These are phyloP conservation scores for Trilocha varians DNA, from an alignment of 2,888 invertebrate species.

Conservation along the genomic window DNA sequence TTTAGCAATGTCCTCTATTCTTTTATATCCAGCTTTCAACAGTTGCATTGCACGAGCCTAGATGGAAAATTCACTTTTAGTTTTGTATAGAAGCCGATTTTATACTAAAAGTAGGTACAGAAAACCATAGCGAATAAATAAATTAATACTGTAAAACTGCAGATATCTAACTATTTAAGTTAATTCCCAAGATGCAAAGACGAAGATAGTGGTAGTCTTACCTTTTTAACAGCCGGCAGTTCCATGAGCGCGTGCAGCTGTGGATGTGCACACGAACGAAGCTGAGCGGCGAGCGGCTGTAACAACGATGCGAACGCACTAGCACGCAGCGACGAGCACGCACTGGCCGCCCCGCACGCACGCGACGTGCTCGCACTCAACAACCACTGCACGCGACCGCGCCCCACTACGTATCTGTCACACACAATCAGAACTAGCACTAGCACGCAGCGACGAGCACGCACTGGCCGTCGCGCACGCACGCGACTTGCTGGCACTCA, in stretches of 20 bases:
- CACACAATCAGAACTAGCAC: too few relatives aligned
- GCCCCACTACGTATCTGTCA: conserved; percentile 74
- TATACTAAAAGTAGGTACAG: too few relatives aligned
- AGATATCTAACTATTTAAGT: too few relatives aligned
- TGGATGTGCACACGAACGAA: conserved; percentile 86
- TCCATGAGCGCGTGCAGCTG: conserved; percentile 90
- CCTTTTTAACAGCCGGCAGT: conserved; percentile 88
- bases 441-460: too few relatives aligned
- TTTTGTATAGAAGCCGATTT: too few relatives aligned
- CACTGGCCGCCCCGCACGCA: conserved; percentile 82
- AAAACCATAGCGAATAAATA: too few relatives aligned
- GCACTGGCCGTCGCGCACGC: too few relatives aligned
- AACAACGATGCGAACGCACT: conserved; percentile 86
- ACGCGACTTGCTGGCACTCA: too few relatives aligned
- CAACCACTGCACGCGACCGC: conserved; percentile 87
- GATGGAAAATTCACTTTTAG: conserved; percentile 42
- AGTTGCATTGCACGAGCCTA: conserved; percentile 89
- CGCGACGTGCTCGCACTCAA: conserved; percentile 62
- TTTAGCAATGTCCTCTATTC: conserved; percentile 82
- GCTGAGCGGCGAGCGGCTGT: conserved; percentile 78
- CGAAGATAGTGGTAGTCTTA: too few relatives aligned
- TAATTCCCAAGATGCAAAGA: too few relatives aligned
- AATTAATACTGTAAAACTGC: too few relatives aligned
- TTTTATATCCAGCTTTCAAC: conserved; percentile 86
- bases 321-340: conserved; percentile 87